Conservation (phyloP, 2,888 invertebrate genomes). For the Tenthredo livida region DNA sequence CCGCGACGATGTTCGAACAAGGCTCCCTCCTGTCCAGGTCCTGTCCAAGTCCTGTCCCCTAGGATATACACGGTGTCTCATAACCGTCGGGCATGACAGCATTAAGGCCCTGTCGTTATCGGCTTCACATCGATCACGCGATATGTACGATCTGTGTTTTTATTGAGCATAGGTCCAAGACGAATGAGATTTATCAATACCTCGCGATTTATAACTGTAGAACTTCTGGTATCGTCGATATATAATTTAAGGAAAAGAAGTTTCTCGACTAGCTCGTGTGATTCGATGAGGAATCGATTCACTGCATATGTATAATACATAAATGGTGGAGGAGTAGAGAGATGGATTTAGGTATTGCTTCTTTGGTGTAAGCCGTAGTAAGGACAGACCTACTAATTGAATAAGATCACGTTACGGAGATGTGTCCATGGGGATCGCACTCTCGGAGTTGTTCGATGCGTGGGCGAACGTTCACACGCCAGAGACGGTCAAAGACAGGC, state of each 20-base stretch:
- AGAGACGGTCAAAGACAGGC: constrained; percentile 1
- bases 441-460: constrained; percentile 22
- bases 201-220: background rate
- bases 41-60: constrained; percentile 49
- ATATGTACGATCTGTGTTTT: background rate
- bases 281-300: background rate
- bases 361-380: constrained; percentile 9
- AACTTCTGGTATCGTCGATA: background rate
- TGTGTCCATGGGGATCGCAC: constrained; percentile 51
- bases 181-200: background rate
- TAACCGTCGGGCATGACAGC: constrained; percentile 62
- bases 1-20: constrained; percentile 52
- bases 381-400: constrained; percentile 56
- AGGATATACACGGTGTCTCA: constrained; percentile 64
- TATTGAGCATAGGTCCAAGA: background rate
- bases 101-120: constrained; percentile 40
- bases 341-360: constrained; percentile 18
- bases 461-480: constrained; percentile 56
- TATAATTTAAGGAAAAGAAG: background rate
- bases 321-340: background rate
- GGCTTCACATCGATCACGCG: constrained; percentile 46
- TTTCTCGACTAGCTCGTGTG: background rate
- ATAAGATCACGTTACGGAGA: constrained; percentile 57
- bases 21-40: constrained; percentile 50
- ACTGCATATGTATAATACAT: background rate